A percentile compares a stretch with the other conserved stretches of the same genome.
phyloP scores from a whole-genome alignment of 2,797 vertebrate species.

The Sebastes umbrosus region DNA sequence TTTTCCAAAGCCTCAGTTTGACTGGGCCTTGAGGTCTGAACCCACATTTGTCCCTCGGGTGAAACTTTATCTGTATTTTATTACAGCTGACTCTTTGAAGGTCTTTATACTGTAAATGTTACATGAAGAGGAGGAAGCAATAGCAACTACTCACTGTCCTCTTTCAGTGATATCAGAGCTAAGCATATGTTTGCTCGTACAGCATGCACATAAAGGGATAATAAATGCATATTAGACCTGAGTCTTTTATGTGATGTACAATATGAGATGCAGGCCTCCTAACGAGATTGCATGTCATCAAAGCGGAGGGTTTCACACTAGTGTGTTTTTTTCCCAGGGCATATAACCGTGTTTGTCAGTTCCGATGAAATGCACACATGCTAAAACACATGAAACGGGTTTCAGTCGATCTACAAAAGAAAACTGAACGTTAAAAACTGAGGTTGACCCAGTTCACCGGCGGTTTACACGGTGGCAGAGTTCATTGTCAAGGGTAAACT shows the following conservation, averaged over 20 bases:
- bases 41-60: constrained; percentile 4
- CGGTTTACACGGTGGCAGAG: constrained; percentile 50
- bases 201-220: constrained; percentile 24
- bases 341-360: neutral
- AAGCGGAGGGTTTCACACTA: constrained; percentile 15
- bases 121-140: constrained; percentile 19
- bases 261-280: constrained; percentile 17
- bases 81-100: constrained; percentile 28
- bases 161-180: constrained; percentile 14
- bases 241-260: constrained; percentile 32
- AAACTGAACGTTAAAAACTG: constrained; percentile 22
- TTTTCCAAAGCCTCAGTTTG: constrained; percentile 35
- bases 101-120: constrained; percentile 27
- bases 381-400: neutral
- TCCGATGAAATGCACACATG: constrained; percentile 16
- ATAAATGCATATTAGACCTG: constrained; percentile 35
- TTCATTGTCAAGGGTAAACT: constrained; percentile 71
- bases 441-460: constrained; percentile 46
- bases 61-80: constrained; percentile 33
- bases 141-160: constrained; percentile 6
- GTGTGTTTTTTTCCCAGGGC: neutral
- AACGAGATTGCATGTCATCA: constrained; percentile 35
- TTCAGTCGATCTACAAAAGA: neutral
- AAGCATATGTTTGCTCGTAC: constrained; percentile 23
- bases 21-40: neutral